Conservation (phyloP, 2,888 invertebrate genomes). For the Tortrix viridana region DNA sequence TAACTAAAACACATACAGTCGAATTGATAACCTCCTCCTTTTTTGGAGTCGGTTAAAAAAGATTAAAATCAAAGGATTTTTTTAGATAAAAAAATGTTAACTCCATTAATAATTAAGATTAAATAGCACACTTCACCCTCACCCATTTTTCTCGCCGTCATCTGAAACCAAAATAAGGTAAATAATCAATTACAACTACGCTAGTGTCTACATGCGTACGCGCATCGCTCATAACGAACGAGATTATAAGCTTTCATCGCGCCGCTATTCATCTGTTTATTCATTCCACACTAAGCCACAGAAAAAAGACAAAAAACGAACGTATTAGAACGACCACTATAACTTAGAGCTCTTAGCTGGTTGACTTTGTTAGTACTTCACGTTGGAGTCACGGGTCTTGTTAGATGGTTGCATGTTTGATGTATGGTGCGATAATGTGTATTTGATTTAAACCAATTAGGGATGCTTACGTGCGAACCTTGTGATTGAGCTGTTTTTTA, state of each 20-base stretch:
- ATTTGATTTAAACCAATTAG: constrained; percentile 82
- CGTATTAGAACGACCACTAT: constrained; percentile 48
- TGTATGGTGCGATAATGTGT: constrained; percentile 69
- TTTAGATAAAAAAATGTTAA: too few relatives aligned
- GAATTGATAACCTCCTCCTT: too few relatives aligned
- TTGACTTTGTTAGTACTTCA: background rate
- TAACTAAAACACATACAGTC: too few relatives aligned
- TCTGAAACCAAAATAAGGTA: background rate
- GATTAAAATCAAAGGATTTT: too few relatives aligned
- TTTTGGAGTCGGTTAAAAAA: too few relatives aligned
- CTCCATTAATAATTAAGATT: too few relatives aligned
- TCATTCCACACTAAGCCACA: constrained; percentile 59
- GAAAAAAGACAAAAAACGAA: constrained; percentile 55
- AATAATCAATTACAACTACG: constrained; percentile 10
- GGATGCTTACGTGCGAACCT: constrained; percentile 77
- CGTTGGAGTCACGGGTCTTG: constrained; percentile 41
- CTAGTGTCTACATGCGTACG: constrained; percentile 52
- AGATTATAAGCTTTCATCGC: constrained; percentile 71
- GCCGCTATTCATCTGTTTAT: constrained; percentile 62
- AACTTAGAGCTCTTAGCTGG: constrained; percentile 42
- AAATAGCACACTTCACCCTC: background rate
- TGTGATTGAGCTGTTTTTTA: constrained; percentile 59
- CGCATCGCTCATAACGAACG: constrained; percentile 66
- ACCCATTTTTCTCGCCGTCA: constrained; percentile 3
- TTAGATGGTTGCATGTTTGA: constrained; percentile 52